Conservation (phyloP, 2,797 vertebrate genomes). For the Eulemur coronatus region DNA sequence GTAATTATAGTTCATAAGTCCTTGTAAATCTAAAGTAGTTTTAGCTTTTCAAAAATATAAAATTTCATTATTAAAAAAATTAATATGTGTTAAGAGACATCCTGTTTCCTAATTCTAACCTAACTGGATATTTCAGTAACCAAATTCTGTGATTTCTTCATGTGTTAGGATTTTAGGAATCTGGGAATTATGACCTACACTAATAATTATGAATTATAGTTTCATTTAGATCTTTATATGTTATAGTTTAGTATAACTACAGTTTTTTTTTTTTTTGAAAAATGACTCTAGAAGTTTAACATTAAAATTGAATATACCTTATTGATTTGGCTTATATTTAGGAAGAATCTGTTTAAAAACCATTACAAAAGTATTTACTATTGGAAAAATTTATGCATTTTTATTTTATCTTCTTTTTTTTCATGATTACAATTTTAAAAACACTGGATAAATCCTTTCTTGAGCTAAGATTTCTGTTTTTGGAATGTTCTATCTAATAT, state of each 20-base stretch:
- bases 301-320: constrained; percentile 15
- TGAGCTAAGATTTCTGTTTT: neutral
- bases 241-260: neutral
- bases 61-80: constrained; percentile 1
- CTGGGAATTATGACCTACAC: neutral
- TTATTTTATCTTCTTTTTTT: constrained; percentile 37
- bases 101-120: constrained; percentile 20
- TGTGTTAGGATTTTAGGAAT: constrained; percentile 34
- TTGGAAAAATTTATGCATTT: neutral
- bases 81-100: neutral
- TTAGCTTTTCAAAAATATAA: neutral
- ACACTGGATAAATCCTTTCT: constrained; percentile 6
- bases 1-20: neutral
- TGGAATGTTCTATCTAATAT: neutral
- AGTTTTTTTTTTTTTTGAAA: neutral
- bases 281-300: constrained; percentile 3
- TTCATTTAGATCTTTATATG: constrained; percentile 10
- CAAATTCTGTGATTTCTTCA: neutral
- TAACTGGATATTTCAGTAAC: constrained; percentile 9
- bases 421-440: neutral
- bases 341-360: constrained; percentile 6
- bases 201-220: neutral
- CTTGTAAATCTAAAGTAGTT: neutral
- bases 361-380: neutral
- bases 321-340: constrained; percentile 12